Percentiles rank a stretch among this genome's conserved stretches.
Conservation (phyloP, 1,140 invertebrate genomes). For the Aphis gossypii region DNA sequence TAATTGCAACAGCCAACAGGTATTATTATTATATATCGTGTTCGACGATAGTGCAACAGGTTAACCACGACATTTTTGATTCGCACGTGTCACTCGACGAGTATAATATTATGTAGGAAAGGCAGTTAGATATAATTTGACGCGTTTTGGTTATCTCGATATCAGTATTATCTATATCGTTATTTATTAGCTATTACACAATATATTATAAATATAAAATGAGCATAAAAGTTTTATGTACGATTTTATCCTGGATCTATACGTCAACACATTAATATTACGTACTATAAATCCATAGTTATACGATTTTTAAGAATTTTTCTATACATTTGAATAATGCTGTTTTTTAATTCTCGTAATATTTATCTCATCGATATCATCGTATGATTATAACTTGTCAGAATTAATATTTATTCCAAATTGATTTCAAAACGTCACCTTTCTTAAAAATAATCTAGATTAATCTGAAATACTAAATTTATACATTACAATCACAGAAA, state of each 20-base stretch:
- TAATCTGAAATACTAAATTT: not conserved
- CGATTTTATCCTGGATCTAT: not conserved
- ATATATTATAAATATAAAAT: not conserved
- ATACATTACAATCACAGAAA: not conserved
- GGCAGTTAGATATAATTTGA: not conserved
- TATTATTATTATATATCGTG: not conserved
- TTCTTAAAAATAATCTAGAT: not conserved
- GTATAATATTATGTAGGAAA: not conserved
- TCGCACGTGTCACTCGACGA: not conserved
- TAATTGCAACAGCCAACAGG: not conserved
- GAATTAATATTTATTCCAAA: not conserved
- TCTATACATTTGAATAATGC: not conserved
- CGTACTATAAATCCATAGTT: not conserved
- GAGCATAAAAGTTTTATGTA: not conserved
- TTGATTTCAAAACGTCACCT: not conserved
- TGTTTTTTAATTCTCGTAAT: not conserved
- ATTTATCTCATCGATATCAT: not conserved
- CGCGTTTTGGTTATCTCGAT: not conserved
- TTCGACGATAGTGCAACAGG: slow-evolving; percentile 3
- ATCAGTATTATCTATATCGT: not conserved
- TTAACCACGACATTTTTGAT: not conserved
- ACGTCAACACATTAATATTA: not conserved
- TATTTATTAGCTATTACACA: slow-evolving; percentile 12
- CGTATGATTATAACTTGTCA: not conserved
- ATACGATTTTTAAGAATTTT: not conserved